These are phyloP conservation scores for Falco biarmicus DNA, from an alignment of 2,797 vertebrate genomes.

Conservation along the genomic window DNA sequence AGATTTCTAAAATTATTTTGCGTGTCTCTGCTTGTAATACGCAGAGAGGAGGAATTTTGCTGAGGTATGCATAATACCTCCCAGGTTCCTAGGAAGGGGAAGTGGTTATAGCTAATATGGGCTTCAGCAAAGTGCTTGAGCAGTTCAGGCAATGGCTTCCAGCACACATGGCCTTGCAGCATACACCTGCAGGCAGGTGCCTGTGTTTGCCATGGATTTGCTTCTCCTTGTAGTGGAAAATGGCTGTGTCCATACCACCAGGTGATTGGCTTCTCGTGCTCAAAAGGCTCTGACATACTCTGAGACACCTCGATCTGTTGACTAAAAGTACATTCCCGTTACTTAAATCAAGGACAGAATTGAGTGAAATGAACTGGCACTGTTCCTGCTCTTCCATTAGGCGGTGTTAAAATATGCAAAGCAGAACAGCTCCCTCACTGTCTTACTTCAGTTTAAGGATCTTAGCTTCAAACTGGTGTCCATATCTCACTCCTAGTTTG, in stretches of 20 bases:
- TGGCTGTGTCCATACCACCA: neutral
- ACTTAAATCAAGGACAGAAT: conserved; percentile 40
- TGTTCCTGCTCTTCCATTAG: conserved; percentile 72
- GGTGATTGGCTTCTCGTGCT: neutral
- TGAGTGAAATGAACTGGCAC: conserved; percentile 42
- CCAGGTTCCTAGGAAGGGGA: neutral
- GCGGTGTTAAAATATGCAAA: conserved; percentile 62
- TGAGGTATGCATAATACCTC: conserved; percentile 29
- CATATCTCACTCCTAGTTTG: neutral
- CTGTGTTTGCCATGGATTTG: neutral
- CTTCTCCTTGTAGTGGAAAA: neutral
- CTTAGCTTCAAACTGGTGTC: conserved; percentile 24
- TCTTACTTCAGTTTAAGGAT: conserved; percentile 40
- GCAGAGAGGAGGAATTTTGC: neutral
- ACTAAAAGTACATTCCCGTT: conserved; percentile 48
- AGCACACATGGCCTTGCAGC: neutral
- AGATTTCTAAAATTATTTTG: conserved; percentile 31
- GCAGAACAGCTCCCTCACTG: neutral
- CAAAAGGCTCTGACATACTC: neutral
- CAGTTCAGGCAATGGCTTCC: neutral
- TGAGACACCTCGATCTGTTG: conserved; percentile 3
- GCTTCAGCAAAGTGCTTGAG: neutral
- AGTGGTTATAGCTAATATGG: neutral
- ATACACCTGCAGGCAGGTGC: neutral
- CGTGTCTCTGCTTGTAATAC: conserved; percentile 8